A percentile compares a stretch with the other conserved stretches of the same genome.
These are phyloP conservation scores for Tetraodon nigroviridis DNA, from an alignment of 2,113 vertebrate species.

Conservation along the genomic window DNA sequence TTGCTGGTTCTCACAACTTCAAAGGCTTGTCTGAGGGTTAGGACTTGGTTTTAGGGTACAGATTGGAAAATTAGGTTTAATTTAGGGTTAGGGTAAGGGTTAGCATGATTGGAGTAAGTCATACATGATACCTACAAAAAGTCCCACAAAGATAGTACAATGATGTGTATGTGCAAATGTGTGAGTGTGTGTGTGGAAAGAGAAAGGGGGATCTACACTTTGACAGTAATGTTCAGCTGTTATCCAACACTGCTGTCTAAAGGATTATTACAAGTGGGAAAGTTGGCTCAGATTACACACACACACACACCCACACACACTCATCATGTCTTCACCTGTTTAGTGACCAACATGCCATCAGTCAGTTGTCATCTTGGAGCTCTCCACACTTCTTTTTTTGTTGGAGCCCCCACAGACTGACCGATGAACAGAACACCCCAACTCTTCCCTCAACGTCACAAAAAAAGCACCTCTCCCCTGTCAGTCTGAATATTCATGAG, in stretches of 20 bases:
- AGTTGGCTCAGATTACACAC: constrained; percentile 21
- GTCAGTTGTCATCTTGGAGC: constrained; percentile 58
- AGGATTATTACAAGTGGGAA: constrained; percentile 51
- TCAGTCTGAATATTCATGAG: constrained; percentile 61
- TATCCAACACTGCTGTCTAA: constrained; percentile 22
- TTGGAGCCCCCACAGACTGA: not conserved
- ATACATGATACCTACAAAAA: too few species aligned
- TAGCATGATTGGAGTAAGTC: too few species aligned
- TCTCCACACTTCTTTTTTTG: constrained; percentile 40
- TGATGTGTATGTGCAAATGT: constrained; percentile 10
- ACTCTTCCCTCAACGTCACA: not conserved
- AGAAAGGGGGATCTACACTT: constrained; percentile 32
- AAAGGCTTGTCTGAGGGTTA: too few species aligned
- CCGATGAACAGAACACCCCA: not conserved
- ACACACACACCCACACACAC: constrained; percentile 9
- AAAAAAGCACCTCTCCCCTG: constrained; percentile 20
- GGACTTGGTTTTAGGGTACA: too few species aligned
- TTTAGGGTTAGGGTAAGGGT: too few species aligned
- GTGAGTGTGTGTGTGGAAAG: constrained; percentile 14
- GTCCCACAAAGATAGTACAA: too few species aligned
- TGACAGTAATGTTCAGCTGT: constrained; percentile 52
- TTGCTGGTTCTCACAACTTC: too few species aligned
- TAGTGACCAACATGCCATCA: constrained; percentile 49
- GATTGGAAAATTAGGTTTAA: too few species aligned
- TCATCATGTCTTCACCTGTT: constrained; percentile 69